Percentiles rank a stretch among this genome's conserved stretches.
Conservation (phyloP, 2,797 vertebrate genomes). For the Pseudomugil tenellus region DNA sequence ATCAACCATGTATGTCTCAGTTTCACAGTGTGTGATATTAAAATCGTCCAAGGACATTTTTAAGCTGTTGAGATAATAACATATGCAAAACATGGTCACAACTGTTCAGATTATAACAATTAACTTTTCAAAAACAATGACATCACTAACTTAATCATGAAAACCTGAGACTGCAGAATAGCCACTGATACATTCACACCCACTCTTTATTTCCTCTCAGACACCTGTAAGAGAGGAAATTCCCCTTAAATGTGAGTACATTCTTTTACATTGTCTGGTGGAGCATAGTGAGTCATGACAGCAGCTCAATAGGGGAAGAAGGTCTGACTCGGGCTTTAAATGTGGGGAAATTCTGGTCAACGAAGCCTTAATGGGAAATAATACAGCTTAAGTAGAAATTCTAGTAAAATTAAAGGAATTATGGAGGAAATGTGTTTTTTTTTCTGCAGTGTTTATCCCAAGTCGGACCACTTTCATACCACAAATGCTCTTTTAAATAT, state of each 20-base stretch:
- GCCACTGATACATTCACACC: not conserved
- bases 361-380: not conserved
- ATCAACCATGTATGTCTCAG: too few relatives aligned
- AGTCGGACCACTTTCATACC: not conserved
- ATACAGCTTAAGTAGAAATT: not conserved
- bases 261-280: conserved; percentile 3
- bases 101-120: too few relatives aligned
- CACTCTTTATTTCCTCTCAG: not conserved
- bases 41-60: not conserved
- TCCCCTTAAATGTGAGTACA: not conserved
- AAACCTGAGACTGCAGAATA: not conserved
- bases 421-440: not conserved
- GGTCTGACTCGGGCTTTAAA: conserved; percentile 32
- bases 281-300: conserved; percentile 9
- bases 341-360: conserved; percentile 15
- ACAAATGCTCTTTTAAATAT: not conserved
- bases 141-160: not conserved
- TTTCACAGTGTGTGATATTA: too few relatives aligned
- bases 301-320: conserved; percentile 15
- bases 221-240: not conserved
- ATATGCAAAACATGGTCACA: not conserved
- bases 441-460: not conserved
- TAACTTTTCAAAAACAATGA: not conserved
- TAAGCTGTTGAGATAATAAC: not conserved
- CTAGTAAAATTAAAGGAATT: not conserved